Evolutionary conservation across 2,113 vertebrate species (phyloP).

Genomic region (Mungos mungo): DNA sequence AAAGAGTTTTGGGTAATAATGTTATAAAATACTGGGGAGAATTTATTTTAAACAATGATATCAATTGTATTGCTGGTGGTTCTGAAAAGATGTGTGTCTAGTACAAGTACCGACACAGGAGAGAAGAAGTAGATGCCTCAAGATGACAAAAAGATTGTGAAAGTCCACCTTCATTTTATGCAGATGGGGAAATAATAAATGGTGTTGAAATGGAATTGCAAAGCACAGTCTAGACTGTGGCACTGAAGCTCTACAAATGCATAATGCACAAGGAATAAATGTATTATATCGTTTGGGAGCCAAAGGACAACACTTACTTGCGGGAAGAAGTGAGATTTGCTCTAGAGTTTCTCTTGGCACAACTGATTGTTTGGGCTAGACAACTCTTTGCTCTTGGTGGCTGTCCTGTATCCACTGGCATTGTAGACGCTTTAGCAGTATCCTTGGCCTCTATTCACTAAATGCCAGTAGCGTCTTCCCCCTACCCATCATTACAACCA

Average conservation of each 20-base stretch:
- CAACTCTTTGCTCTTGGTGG: background rate
- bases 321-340: background rate
- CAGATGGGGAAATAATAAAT: background rate
- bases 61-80: background rate
- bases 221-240: background rate
- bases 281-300: background rate
- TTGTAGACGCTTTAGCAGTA: background rate
- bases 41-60: background rate
- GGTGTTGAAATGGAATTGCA: background rate
- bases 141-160: background rate
- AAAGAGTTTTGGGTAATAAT: background rate
- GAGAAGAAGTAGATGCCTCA: background rate
- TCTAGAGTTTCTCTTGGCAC: background rate
- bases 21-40: background rate
- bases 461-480: background rate
- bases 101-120: background rate
- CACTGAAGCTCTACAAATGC: background rate
- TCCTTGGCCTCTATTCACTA: background rate
- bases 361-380: background rate
- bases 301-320: background rate
- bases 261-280: background rate
- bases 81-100: background rate
- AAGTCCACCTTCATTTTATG: background rate
- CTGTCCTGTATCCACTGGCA: background rate
- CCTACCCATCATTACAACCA: background rate